Evolutionary conservation across 92 coral and sea anemone species (phyloP).

Genomic region (Palythoa grandiflora): DNA sequence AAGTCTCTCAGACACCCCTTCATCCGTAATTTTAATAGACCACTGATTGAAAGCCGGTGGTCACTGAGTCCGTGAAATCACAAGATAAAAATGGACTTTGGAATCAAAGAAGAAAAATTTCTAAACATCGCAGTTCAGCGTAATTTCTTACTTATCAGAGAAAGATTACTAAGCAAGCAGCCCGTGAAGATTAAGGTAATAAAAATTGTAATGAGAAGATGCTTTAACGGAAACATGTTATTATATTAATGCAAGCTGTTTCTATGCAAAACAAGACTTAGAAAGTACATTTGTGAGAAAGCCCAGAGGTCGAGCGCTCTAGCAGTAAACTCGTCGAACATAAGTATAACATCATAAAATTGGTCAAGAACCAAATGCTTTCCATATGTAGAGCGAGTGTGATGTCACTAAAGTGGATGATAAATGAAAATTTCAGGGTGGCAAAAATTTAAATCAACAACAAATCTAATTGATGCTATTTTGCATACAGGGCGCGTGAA

Average conservation of each 20-base stretch:
- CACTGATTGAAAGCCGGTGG: background rate
- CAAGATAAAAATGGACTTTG: constrained; percentile 30
- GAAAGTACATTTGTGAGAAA: constrained; percentile 19
- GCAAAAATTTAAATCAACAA: constrained; percentile 39
- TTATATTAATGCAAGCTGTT: constrained; percentile 35
- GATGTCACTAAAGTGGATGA: constrained; percentile 2
- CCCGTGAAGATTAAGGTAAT: background rate
- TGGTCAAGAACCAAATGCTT: background rate
- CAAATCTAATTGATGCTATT: constrained; percentile 41
- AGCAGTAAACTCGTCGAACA: background rate
- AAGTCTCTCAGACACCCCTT: background rate
- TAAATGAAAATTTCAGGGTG: constrained; percentile 20
- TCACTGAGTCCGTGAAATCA: background rate
- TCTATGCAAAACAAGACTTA: constrained; percentile 19
- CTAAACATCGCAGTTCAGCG: background rate
- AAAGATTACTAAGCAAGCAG: constrained; percentile 10
- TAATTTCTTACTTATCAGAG: background rate
- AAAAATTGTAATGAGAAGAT: constrained; percentile 2
- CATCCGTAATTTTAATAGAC: background rate
- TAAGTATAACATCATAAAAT: background rate
- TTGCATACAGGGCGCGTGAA: constrained; percentile 15
- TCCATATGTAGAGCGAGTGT: background rate
- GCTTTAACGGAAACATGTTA: constrained; percentile 42
- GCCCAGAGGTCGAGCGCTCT: constrained; percentile 20
- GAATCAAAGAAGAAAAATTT: background rate